These are phyloP conservation scores for Synanthedon formicaeformis DNA, from an alignment of 2,888 invertebrate genomes.

Conservation along the genomic window DNA sequence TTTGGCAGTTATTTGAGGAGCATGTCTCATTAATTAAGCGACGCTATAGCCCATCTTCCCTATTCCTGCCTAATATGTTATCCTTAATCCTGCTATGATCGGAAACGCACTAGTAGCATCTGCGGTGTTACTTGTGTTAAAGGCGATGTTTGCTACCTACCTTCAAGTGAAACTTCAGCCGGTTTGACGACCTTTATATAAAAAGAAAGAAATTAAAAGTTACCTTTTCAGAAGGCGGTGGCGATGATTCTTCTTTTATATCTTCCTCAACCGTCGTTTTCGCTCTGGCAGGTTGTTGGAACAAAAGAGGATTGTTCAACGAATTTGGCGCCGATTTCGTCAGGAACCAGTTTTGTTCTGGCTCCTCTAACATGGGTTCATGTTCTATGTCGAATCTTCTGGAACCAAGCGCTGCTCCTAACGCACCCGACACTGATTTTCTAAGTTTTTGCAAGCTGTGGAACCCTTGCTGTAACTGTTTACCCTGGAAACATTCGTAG, in stretches of 20 bases:
- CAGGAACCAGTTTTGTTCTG: constrained; percentile 80
- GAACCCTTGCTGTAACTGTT: constrained; percentile 66
- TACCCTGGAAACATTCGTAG: constrained; percentile 67
- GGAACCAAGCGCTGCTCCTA: constrained; percentile 63
- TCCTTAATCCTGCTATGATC: too few relatives aligned
- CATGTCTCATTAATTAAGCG: too few relatives aligned
- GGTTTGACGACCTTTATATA: not conserved
- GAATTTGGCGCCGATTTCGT: constrained; percentile 85
- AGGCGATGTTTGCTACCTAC: too few relatives aligned
- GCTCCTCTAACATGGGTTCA: constrained; percentile 59
- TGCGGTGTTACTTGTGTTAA: too few relatives aligned
- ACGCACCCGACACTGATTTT: constrained; percentile 76
- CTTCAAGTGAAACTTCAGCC: too few relatives aligned
- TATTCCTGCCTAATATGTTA: too few relatives aligned
- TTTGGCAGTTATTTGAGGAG: too few relatives aligned
- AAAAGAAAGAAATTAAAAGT: constrained; percentile 1
- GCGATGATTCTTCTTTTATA: constrained; percentile 45
- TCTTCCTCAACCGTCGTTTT: constrained; percentile 40
- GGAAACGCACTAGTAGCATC: too few relatives aligned
- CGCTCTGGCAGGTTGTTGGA: constrained; percentile 34
- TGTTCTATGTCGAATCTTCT: constrained; percentile 63
- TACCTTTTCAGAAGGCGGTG: constrained; percentile 49
- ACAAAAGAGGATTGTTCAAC: constrained; percentile 72
- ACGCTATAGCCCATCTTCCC: too few relatives aligned
- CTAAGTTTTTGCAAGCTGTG: constrained; percentile 79